Evolutionary conservation across 2,797 vertebrate species (phyloP), one percentile per base, ranked within the genome.

Genomic region (Siniperca undulata): DNA sequence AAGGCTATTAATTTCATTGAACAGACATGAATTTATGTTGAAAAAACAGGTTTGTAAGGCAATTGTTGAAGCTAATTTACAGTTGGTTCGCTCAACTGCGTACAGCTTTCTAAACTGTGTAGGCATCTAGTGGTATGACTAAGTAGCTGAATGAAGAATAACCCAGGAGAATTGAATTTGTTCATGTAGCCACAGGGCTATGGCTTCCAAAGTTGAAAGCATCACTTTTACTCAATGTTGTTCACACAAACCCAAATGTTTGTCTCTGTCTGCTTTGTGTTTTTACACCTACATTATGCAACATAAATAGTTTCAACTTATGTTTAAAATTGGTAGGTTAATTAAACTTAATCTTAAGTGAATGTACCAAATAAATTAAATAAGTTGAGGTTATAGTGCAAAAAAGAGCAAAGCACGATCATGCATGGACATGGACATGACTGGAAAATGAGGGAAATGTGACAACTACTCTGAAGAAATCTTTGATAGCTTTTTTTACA

Each of bases 361-460:
- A 92, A 90, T 89, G 83, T 89, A 87, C 86, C 90, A 92, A 88
- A 94, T 91, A 94, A 94, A 94, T 93, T 88, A 92, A 92, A 93
- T 92, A 87, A 90, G 85, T 86, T 94, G 93, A 95, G 89, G 93
- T 88, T 95, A 96, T 97, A 97, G 96, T 97, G 97, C 97, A 97
- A 97, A 97, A 96, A 96, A 95, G 88, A 96, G 94, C 89, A 95
- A 96, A 91, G 82, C 91, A 93, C 88, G 82, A 93, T 65, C 69
- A 94, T 93, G 93, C 91, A 92, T 94, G 93, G 94, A 94, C 86
- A 27, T 68, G 74, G 88, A 90, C 55, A 68, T 82, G 86, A 90
- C 84, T 85, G 72, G 56, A 76, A 81, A 84, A 90, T 83, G 59
- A 80, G 56, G 71, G 81, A 86, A 85, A 83, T 67, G 76, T 80